Base-by-base conservation (phyloP, 92 coral and sea anemone species). In the Pocillopora meandrina region DNA sequence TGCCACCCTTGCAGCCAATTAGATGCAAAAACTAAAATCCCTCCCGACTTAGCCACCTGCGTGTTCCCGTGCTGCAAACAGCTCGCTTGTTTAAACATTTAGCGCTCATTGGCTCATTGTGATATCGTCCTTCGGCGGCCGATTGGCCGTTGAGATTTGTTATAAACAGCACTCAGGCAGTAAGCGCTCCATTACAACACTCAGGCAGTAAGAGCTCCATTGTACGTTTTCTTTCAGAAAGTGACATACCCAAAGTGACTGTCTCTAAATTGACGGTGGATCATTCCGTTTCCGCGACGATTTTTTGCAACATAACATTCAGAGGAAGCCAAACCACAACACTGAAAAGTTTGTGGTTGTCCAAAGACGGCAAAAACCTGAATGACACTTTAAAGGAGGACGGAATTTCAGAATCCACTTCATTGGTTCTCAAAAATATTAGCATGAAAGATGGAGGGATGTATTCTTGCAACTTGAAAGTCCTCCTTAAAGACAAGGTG, bases 281-380 rank as follows among this genome's bases (percentile, higher is more conserved):
- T 56, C 76, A 80, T 57, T 87, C 78, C 5, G 84, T 78, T 18
- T 21, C 42, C 31, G 77, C 80, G 52, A 18, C 72, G 42, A 59
- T 87, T n/a, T 18, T 8, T 13, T 91, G 93, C 74, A 91, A 87
- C 56, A 4, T 91, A 33, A 91, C 93, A 1, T 35, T 49, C 47
- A 33, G 70, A 62, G 82, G 77, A 14, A 56, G 72, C 17, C 35
- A 11, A 12, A n/a, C 18, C 18, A 34, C 84, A 20, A 15, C 6
- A 16, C 78, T 91, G 16, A 60, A 49, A 67, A 80, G 74, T 18
- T 75, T 91, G 26, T 89, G 83, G 13, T 87, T 89, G 93, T 47
- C 61, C 17, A 87, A 91, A 57, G 83, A 79, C 52, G 82, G 76
- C 4, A 73, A 72, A 42, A 65, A 74, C 56, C 23, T 49, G 13